A percentile compares a stretch with the other conserved stretches of the same genome.
Evolutionary conservation across 2,888 invertebrate genomes (phyloP).

Genomic region (Lottia scabra): DNA sequence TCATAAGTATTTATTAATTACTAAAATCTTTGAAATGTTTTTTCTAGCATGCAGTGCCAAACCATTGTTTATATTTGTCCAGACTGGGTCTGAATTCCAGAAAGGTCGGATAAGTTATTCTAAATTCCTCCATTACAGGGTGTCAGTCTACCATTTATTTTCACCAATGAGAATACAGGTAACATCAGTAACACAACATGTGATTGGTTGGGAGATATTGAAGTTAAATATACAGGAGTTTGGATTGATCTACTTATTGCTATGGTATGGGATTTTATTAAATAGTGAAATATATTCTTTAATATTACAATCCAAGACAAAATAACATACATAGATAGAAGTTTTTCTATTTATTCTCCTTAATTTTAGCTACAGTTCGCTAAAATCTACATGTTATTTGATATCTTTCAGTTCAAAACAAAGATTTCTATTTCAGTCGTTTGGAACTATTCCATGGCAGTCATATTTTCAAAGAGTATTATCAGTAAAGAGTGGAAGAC

Average conservation of each 20-base stretch:
- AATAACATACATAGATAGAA: too few relatives aligned
- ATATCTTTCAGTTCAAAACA: too few relatives aligned
- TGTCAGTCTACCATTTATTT: slow-evolving; percentile 57
- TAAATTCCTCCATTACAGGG: slow-evolving; percentile 34
- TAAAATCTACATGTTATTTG: too few relatives aligned
- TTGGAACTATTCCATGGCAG: slow-evolving; percentile 66
- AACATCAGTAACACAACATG: slow-evolving; percentile 31
- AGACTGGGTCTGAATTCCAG: neutral
- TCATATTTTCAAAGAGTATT: slow-evolving; percentile 65
- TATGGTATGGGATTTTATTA: slow-evolving; percentile 44
- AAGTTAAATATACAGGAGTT: slow-evolving; percentile 26
- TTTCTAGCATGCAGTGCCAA: too few relatives aligned
- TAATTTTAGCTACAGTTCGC: too few relatives aligned
- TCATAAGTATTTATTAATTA: too few relatives aligned
- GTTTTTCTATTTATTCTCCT: too few relatives aligned
- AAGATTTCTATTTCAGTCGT: slow-evolving; percentile 45
- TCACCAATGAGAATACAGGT: slow-evolving; percentile 51
- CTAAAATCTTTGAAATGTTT: too few relatives aligned
- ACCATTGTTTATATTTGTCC: neutral
- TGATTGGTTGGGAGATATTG: slow-evolving; percentile 52
- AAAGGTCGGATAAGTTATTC: neutral
- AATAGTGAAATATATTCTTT: too few relatives aligned
- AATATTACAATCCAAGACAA: too few relatives aligned
- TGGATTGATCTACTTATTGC: slow-evolving; percentile 60
- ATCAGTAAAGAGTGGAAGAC: slow-evolving; percentile 46